A percentile compares a stretch with the other conserved stretches of the same genome.
These are phyloP conservation scores for Dendroctonus valens DNA, from an alignment of 1,140 invertebrate genomes.

Conservation along the genomic window DNA sequence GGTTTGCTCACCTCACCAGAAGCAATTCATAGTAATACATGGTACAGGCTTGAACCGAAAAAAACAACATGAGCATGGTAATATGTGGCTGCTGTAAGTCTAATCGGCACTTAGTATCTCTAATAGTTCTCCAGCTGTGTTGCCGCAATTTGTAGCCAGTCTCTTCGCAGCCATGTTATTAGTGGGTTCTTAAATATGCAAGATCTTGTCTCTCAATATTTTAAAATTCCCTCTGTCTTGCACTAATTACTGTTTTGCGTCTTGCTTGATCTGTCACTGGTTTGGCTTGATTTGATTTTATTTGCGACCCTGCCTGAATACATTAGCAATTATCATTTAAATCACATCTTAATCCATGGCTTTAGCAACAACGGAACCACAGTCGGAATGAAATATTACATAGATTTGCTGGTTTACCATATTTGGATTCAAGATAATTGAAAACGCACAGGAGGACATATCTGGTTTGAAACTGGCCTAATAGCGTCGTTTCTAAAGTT, in stretches of 20 bases:
- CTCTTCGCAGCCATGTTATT: conserved; percentile 23
- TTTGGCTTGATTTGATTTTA: conserved; percentile 14
- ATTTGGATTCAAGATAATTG: no score
- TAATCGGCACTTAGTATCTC: conserved; percentile 30
- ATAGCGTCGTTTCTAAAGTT: background rate
- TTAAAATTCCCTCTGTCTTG: conserved; percentile 22
- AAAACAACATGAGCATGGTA: background rate
- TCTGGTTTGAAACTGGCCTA: no score
- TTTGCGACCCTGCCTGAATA: conserved; percentile 5
- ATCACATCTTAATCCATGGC: no score
- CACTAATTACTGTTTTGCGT: conserved; percentile 21
- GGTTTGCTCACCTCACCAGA: no score
- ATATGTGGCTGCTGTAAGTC: conserved; percentile 24
- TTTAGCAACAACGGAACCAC: no score
- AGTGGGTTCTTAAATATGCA: conserved; percentile 23
- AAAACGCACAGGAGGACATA: no score
- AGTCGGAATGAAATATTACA: no score
- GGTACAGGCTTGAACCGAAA: no score
- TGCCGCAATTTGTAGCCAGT: conserved; percentile 27
- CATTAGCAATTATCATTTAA: background rate
- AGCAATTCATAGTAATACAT: no score
- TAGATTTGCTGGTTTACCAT: no score
- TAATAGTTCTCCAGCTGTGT: conserved; percentile 28
- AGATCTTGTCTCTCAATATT: conserved; percentile 31
- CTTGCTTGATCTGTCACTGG: conserved; percentile 15